Evolutionary conservation across 2,888 invertebrate species (phyloP), one percentile per base, ranked within the genome.

Genomic region (Neocrepidodera transversa): DNA sequence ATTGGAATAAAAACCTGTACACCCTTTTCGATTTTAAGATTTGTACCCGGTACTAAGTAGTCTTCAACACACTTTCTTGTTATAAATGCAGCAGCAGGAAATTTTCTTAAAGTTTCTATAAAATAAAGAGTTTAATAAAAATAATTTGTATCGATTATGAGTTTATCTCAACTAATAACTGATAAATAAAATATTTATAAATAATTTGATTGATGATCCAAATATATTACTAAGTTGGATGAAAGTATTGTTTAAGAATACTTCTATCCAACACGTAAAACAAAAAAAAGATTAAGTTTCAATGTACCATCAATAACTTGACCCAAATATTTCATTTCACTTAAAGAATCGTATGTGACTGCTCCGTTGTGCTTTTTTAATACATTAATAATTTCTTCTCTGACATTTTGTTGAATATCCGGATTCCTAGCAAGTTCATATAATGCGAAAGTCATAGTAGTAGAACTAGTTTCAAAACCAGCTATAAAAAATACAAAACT

Each of bases 401-500:
- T 57, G 5, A 66, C 48, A 59, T 62, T 67, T 1, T 68, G 56
- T 32, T 70, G 70, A 14, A 69, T 50, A 3, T 65, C 62, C 7
- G 49, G 65, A 43, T 68, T 55, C 2, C 17, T 40, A 6, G 65
- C 53, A 17, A 70, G 55, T 53, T 67, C 62, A 42, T 62, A 68
- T 11, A 70, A 49, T 10, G 61, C 63, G 23, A 68, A 70, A 6
- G 68, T 66, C 69, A 68, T 69, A 2, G 70, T 68, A 0, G 68
- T 67, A 1, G 70, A 64, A 38, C 69, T 69, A 1, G 70, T 70
- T 56, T 70, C 70, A 48, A 66, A 70, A 14, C 70, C 69, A 7
- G 70, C 70, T 8, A 58, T 35, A 42, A 70, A 70, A 47, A 70
- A 70, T 10, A 70, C 45, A 32, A 69, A 66, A 52, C 66, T 47